Conservation (phyloP, 2,888 invertebrate genomes). For the Heterodera filipjevi region DNA sequence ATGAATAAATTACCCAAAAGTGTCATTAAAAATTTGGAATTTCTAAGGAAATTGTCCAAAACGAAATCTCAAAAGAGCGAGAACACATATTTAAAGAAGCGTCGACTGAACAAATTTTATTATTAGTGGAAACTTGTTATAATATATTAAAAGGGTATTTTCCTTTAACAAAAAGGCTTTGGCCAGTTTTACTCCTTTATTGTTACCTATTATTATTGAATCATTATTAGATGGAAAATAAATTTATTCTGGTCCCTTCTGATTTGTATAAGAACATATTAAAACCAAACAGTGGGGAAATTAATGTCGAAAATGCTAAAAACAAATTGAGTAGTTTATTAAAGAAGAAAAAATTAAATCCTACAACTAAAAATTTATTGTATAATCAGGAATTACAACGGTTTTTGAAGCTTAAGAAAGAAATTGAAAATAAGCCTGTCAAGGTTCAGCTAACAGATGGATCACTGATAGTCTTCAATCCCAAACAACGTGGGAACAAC, state of each 20-base stretch:
- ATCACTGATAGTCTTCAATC: background rate
- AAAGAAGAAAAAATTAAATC: background rate
- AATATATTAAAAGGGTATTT: constrained; percentile 18
- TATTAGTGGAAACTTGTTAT: constrained; percentile 22
- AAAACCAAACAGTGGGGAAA: background rate
- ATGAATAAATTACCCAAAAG: background rate
- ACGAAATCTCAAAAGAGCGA: constrained; percentile 11
- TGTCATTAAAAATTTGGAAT: background rate
- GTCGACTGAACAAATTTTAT: constrained; percentile 8
- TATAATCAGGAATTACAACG: background rate
- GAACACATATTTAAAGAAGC: constrained; percentile 5
- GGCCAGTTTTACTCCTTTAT: constrained; percentile 9
- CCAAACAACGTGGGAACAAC: background rate
- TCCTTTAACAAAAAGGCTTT: constrained; percentile 7
- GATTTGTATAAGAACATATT: constrained; percentile 26
- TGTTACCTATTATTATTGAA: background rate
- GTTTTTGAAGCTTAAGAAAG: background rate
- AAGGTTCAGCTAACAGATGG: background rate
- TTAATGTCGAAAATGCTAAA: background rate
- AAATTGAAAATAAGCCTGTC: background rate
- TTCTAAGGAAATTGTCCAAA: background rate
- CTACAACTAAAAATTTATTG: background rate
- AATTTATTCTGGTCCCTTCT: constrained; percentile 24
- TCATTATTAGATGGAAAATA: background rate
- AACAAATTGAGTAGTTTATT: background rate